Evolutionary conservation across 1,140 invertebrate genomes (phyloP), one percentile per base, ranked within the genome.

Genomic region (Drosophila melanica): DNA sequence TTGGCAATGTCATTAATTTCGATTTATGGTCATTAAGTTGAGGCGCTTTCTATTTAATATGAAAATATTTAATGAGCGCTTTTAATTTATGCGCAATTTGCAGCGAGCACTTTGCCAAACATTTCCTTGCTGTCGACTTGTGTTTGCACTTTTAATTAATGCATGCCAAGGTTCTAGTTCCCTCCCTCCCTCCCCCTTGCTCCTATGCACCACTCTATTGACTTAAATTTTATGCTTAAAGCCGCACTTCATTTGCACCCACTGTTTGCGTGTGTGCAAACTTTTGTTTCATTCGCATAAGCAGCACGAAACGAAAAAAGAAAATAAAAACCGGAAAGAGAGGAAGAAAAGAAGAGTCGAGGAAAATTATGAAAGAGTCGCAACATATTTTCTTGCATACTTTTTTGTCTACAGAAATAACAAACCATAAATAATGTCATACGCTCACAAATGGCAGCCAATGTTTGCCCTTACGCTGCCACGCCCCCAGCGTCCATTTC

Each of bases 361-460:
- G 55, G 67, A 79, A 77, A 90, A 89, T 89, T 89, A 77, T 84
- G 84, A 89, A 84, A 89, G 84, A 89, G 77, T 89, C 84, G 84
- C 79, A 87, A 80, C 84, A 87, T 87, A 87, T 87, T 87, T 89
- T 84, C 84, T 82, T 77, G 72, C 84, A 82, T 89, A 84, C 77
- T 89, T 87, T 66, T 58, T 55, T 50, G 16, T 84, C 72, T 84
- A 66, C 77, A 76, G 73, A 89, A 89, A 89, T 84, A 89, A 89
- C 84, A 89, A 89, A 89, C 84, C 84, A 89, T 89, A 89, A 89
- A 89, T 89, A 89, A 89, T 89, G 84, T 89, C 84, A 89, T 84
- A 90, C 84, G 79, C 84, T 82, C 74, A 78, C 70, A 79, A 87
- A 89, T 90, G 84, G 84, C 84, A 87, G 84, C 76, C 84, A 89